Percentiles rank a stretch among this genome's conserved stretches.
Evolutionary conservation across 2,113 vertebrate genomes (phyloP).

Genomic region (Acanthochromis polyacanthus): DNA sequence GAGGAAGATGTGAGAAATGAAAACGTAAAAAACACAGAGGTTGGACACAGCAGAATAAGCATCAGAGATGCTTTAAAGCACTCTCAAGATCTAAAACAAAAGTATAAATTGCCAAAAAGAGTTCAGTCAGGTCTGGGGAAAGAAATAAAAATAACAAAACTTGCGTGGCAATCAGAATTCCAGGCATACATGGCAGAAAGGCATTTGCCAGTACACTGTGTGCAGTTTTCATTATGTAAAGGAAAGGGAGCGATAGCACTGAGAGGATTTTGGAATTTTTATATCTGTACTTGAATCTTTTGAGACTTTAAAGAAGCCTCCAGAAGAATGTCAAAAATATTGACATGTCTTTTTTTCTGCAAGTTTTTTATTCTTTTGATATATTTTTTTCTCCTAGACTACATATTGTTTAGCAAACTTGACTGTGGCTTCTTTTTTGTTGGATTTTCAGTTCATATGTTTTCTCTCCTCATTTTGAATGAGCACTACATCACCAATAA

Average conservation of each 20-base stretch:
- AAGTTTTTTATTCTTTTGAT: slow-evolving; percentile 29
- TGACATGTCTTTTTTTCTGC: slow-evolving; percentile 37
- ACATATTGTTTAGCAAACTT: slow-evolving; percentile 39
- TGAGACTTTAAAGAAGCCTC: slow-evolving; percentile 46
- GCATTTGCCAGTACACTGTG: not conserved
- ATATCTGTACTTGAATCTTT: slow-evolving; percentile 35
- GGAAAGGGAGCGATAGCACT: not conserved
- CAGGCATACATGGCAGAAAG: slow-evolving; percentile 17
- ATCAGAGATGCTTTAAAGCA: no score
- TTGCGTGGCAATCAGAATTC: slow-evolving; percentile 23
- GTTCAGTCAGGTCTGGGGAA: not conserved
- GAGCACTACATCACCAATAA: slow-evolving; percentile 19
- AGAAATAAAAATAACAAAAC: not conserved
- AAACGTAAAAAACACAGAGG: not conserved
- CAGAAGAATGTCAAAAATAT: slow-evolving; percentile 52
- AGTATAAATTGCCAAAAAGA: not conserved
- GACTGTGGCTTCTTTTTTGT: slow-evolving; percentile 1
- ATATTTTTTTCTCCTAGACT: not conserved
- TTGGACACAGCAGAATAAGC: no score
- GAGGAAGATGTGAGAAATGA: not conserved
- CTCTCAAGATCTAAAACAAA: not conserved
- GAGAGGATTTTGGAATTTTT: slow-evolving; percentile 37
- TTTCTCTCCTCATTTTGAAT: slow-evolving; percentile 7
- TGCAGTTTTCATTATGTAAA: slow-evolving; percentile 42
- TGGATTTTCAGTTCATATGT: slow-evolving; percentile 15